Evolutionary conservation across 1,140 invertebrate species (phyloP).

Genomic region (Muscidifurax raptorellus): DNA sequence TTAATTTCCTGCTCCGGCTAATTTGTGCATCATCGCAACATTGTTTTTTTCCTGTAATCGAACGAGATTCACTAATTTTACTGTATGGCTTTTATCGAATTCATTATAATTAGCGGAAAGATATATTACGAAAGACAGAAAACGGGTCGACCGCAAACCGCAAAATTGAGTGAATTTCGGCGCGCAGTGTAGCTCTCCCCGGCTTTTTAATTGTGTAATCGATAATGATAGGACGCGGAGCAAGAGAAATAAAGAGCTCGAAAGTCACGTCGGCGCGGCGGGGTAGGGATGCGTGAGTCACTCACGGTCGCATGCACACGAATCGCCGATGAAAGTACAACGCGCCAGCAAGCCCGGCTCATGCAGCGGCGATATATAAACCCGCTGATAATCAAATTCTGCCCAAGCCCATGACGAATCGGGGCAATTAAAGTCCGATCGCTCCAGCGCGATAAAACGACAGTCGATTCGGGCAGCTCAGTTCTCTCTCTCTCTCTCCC

Average conservation of each 20-base stretch:
- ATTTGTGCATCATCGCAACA: no score
- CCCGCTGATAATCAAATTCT: slow-evolving; percentile 73
- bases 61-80: no score
- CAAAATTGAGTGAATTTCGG: not conserved
- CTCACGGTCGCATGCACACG: slow-evolving; percentile 67
- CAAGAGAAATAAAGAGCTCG: slow-evolving; percentile 12
- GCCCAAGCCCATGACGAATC: slow-evolving; percentile 73
- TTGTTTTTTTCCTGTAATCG: no score
- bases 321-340: slow-evolving; percentile 48
- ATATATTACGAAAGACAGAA: not conserved
- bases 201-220: slow-evolving; percentile 68
- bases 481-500: slow-evolving; percentile 53
- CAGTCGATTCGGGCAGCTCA: slow-evolving; percentile 63
- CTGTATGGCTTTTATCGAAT: not conserved
- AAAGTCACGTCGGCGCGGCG: not conserved
- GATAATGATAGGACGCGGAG: slow-evolving; percentile 63
- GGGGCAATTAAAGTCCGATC: slow-evolving; percentile 75
- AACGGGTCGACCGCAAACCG: not conserved
- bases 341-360: not conserved
- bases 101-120: not conserved
- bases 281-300: slow-evolving; percentile 66
- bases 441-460: slow-evolving; percentile 69
- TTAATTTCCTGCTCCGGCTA: not conserved
- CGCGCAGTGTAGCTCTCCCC: not conserved
- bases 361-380: not conserved